Percentiles rank a stretch among this genome's conserved stretches.
Evolutionary conservation across 1,140 invertebrate genomes (phyloP).

Genomic region (Zaprionus ghesquierei): DNA sequence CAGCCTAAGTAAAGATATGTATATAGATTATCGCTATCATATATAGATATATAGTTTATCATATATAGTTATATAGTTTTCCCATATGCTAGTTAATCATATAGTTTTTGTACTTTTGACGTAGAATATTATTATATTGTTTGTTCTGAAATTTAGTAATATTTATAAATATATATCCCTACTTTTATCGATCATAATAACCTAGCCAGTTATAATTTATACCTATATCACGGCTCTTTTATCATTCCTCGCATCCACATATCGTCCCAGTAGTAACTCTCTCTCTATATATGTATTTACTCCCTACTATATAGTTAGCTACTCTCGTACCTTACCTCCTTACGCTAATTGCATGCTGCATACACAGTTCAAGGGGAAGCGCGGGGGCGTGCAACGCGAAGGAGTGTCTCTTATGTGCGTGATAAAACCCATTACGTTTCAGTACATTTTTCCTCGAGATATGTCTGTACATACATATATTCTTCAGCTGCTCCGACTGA

Average conservation of each 20-base stretch:
- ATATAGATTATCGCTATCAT: too few relatives aligned
- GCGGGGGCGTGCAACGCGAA: neutral
- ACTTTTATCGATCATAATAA: neutral
- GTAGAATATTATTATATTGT: too few relatives aligned
- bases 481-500: neutral
- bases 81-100: too few relatives aligned
- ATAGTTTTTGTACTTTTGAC: too few relatives aligned
- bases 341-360: constrained; percentile 13
- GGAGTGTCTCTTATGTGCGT: constrained; percentile 60
- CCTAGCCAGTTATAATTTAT: neutral
- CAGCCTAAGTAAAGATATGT: too few relatives aligned
- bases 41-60: too few relatives aligned
- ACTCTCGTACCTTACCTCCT: neutral
- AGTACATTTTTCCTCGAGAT: constrained; percentile 55
- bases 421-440: constrained; percentile 75
- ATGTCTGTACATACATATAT: constrained; percentile 43
- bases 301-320: neutral
- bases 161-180: too few relatives aligned
- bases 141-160: too few relatives aligned
- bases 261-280: neutral
- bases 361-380: neutral
- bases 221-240: neutral
- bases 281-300: neutral
- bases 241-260: neutral
- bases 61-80: too few relatives aligned